Evolutionary conservation across 2,113 vertebrate genomes (phyloP).

Genomic region (Heterotilapia buettikoferi): DNA sequence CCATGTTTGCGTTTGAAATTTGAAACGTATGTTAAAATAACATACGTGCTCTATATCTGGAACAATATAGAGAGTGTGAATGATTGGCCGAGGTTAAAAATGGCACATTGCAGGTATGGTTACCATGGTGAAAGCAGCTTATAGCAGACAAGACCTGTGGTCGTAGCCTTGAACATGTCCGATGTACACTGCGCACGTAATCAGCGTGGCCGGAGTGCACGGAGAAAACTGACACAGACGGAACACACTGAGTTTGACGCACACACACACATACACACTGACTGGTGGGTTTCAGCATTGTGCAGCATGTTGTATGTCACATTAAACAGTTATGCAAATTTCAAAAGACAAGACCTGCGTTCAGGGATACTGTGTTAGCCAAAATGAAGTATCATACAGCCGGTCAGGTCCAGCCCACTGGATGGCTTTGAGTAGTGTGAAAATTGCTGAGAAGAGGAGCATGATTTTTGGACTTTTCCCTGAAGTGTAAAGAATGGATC

Average conservation of each 20-base stretch:
- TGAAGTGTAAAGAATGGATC: not conserved
- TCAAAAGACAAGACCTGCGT: not conserved
- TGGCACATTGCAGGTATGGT: conserved; percentile 13
- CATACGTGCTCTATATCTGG: not conserved
- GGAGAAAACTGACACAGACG: not conserved
- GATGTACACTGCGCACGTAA: not conserved
- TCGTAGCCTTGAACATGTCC: not conserved
- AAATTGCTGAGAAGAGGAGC: not conserved
- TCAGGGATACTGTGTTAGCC: not conserved
- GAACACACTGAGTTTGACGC: not conserved
- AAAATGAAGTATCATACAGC: not conserved
- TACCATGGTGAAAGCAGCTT: conserved; percentile 33
- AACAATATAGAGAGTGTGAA: not conserved
- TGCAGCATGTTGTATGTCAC: not conserved
- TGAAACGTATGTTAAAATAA: not conserved
- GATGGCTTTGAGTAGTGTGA: not conserved
- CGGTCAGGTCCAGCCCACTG: not conserved
- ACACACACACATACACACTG: not conserved
- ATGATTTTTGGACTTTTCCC: not conserved
- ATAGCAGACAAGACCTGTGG: not conserved
- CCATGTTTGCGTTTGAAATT: not conserved
- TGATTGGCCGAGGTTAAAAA: not conserved
- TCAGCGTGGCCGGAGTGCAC: not conserved
- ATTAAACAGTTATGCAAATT: not conserved
- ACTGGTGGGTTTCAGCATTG: not conserved